A percentile compares a stretch with the other conserved stretches of the same genome.
Evolutionary conservation across 2,888 invertebrate species (phyloP).

Genomic region (Polydrusus pterygomalis): DNA sequence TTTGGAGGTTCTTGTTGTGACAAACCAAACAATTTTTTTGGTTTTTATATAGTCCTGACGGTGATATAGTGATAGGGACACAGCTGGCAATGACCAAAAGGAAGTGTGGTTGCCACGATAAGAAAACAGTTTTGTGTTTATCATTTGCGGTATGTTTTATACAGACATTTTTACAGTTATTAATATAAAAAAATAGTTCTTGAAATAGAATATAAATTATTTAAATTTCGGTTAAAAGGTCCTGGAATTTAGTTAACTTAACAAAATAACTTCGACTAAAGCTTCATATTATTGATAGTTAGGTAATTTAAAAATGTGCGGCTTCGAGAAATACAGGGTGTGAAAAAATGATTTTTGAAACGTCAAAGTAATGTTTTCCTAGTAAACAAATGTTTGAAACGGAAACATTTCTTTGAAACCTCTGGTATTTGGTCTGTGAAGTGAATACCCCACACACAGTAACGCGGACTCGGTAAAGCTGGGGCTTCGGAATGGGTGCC

Average conservation of each 20-base stretch:
- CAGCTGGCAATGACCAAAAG: conserved; percentile 50
- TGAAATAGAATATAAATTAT: neutral
- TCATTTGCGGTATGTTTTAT: conserved; percentile 25
- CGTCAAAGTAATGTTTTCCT: no score
- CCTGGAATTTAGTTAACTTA: neutral
- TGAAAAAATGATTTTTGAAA: no score
- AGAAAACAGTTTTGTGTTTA: conserved; percentile 36
- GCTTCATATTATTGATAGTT: no score
- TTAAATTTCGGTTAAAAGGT: neutral
- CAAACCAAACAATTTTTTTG: conserved; percentile 13
- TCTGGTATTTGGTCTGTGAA: no score
- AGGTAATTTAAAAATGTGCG: no score
- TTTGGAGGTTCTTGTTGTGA: neutral
- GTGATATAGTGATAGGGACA: conserved; percentile 43
- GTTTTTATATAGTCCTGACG: conserved; percentile 38
- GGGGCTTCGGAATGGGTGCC: no score
- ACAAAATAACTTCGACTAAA: no score
- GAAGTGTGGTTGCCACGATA: conserved; percentile 55
- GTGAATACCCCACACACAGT: no score
- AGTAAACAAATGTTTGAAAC: no score
- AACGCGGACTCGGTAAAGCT: no score
- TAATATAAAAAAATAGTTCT: neutral
- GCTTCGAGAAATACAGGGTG: no score
- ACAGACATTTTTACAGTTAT: neutral
- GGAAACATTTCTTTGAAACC: no score